A percentile compares a stretch with the other conserved stretches of the same genome.
Conservation (phyloP, 2,797 vertebrate genomes). For the Microhierax caerulescens region DNA sequence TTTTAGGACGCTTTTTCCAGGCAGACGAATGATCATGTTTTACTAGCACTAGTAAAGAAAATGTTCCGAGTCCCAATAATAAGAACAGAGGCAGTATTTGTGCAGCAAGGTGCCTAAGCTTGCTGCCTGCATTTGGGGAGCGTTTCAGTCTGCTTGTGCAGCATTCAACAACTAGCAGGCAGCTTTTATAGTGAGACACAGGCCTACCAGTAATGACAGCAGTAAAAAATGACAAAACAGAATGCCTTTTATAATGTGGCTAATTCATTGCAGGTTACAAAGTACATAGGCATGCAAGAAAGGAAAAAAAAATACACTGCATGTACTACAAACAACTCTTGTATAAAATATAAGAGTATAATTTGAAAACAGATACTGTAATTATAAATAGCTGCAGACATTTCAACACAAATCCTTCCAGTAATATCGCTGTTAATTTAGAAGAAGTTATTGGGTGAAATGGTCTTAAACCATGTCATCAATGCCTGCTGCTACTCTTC, state of each 20-base stretch:
- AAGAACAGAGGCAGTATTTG: neutral
- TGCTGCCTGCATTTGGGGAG: slow-evolving; percentile 32
- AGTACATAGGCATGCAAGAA: neutral
- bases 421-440: neutral
- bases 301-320: neutral
- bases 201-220: neutral
- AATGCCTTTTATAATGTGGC: neutral
- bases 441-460: neutral
- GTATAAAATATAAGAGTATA: neutral
- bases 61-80: neutral
- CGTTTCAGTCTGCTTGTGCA: slow-evolving; percentile 13
- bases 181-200: slow-evolving; percentile 30
- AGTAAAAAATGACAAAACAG: neutral
- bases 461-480: neutral
- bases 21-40: neutral
- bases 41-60: neutral
- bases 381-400: neutral
- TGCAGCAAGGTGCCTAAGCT: slow-evolving; percentile 38
- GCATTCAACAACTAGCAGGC: neutral
- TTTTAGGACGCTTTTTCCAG: neutral
- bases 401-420: neutral
- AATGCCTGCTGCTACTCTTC: neutral
- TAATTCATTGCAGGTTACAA: neutral
- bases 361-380: neutral
- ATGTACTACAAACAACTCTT: neutral